phyloP scores from a whole-genome alignment of 92 coral and sea anemone species.

The Hydrozoanthus gracilis region DNA sequence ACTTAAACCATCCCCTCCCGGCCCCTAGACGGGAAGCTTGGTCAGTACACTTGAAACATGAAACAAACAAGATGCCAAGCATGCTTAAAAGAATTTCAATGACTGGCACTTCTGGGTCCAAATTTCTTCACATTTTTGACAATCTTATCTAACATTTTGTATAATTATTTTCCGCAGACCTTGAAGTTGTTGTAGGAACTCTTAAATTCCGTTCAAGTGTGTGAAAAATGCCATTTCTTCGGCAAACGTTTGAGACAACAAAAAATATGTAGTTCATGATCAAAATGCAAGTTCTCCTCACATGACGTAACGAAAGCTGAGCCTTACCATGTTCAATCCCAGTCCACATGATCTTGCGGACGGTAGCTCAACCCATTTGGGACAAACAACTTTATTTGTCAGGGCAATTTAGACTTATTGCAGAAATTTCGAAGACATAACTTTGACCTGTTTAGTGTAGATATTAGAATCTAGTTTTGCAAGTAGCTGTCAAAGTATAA shows the following conservation, averaged over 20 bases:
- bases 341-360: slow-evolving; percentile 49
- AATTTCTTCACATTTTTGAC: too few relatives aligned
- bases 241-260: neutral
- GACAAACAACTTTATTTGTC: slow-evolving; percentile 37
- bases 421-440: neutral
- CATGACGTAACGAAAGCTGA: neutral
- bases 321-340: slow-evolving; percentile 30
- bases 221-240: too few relatives aligned
- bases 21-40: too few relatives aligned
- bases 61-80: too few relatives aligned
- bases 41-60: too few relatives aligned
- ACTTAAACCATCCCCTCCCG: too few relatives aligned
- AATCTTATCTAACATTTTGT: too few relatives aligned
- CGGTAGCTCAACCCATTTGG: slow-evolving; percentile 30
- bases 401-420: neutral
- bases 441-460: neutral
- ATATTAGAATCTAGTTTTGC: neutral
- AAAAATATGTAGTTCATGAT: neutral
- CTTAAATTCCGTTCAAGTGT: neutral
- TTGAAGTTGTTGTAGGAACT: neutral
- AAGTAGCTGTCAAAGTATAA: neutral
- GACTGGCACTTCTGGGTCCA: too few relatives aligned
- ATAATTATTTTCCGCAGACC: too few relatives aligned
- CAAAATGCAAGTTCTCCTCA: slow-evolving; percentile 9
- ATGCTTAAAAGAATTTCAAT: too few relatives aligned